Evolutionary conservation across 2,888 invertebrate species (phyloP).

Genomic region (Noctua janthe): DNA sequence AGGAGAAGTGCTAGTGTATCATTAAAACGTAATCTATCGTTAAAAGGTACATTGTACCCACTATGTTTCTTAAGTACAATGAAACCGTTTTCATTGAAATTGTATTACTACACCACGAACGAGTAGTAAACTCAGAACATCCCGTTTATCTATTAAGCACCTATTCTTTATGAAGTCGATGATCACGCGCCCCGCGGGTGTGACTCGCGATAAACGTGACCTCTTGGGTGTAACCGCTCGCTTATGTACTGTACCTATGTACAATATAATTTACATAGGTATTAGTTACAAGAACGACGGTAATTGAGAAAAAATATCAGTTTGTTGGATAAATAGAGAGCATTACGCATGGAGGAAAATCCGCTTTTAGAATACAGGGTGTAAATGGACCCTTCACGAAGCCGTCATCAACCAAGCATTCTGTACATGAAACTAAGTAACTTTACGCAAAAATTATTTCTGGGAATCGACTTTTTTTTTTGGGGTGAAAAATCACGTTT

Average conservation of each 20-base stretch:
- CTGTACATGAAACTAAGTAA: too few species aligned
- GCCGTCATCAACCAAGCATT: too few species aligned
- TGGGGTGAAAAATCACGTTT: too few species aligned
- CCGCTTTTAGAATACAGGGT: neutral
- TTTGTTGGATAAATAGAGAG: neutral
- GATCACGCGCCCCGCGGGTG: constrained; percentile 40
- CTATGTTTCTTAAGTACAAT: neutral
- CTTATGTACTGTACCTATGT: constrained; percentile 8
- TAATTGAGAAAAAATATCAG: constrained; percentile 14
- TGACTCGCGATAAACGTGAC: constrained; percentile 41
- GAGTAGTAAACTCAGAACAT: constrained; percentile 3
- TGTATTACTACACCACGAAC: neutral
- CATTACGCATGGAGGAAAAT: neutral
- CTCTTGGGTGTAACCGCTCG: constrained; percentile 26
- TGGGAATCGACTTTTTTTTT: too few species aligned
- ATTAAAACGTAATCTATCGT: neutral
- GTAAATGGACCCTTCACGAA: too few species aligned
- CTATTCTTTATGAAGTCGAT: constrained; percentile 25
- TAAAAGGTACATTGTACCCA: neutral
- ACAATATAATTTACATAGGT: constrained; percentile 13
- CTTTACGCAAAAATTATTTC: too few species aligned
- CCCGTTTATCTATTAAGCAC: constrained; percentile 25
- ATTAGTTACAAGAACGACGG: constrained; percentile 32
- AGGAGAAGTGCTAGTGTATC: neutral
- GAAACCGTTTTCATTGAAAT: neutral